Percentiles rank a stretch among this genome's conserved stretches.
Evolutionary conservation across 2,888 invertebrate species (phyloP).

Genomic region (Thereva nobilitata): DNA sequence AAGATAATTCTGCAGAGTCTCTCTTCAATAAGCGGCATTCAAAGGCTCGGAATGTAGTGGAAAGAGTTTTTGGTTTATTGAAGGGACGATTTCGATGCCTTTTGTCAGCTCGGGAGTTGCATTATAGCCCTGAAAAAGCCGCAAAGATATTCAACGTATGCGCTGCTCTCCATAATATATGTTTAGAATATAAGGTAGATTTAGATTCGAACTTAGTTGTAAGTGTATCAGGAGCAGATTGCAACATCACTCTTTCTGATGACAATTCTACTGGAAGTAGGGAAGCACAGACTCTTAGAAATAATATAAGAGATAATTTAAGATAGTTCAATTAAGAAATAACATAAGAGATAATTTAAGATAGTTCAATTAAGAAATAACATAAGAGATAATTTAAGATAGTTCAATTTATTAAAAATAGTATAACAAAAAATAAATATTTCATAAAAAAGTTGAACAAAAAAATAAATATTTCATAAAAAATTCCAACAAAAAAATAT

Average conservation of each 20-base stretch:
- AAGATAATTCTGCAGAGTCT: neutral
- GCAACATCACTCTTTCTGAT: too few species aligned
- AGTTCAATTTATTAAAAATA: too few species aligned
- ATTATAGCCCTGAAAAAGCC: slow-evolving; percentile 26
- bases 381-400: too few species aligned
- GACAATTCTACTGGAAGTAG: too few species aligned
- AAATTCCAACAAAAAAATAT: too few species aligned
- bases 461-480: neutral
- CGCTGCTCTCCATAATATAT: slow-evolving; percentile 26
- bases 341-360: too few species aligned
- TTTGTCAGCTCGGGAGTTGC: neutral
- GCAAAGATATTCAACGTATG: slow-evolving; percentile 33
- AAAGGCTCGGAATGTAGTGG: slow-evolving; percentile 1
- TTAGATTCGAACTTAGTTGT: neutral
- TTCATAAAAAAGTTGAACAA: neutral
- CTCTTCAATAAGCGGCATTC: neutral
- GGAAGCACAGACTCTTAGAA: too few species aligned
- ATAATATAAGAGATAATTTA: too few species aligned
- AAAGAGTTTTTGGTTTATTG: slow-evolving; percentile 4
- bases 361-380: too few species aligned
- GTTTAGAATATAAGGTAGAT: slow-evolving; percentile 5
- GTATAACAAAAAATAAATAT: too few species aligned
- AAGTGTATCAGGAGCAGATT: neutral
- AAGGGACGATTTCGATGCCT: slow-evolving; percentile 3
- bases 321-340: too few species aligned